Percentiles rank a stretch among this genome's conserved stretches.
Evolutionary conservation across 1,140 invertebrate genomes (phyloP).

Genomic region (Gerris buenoi): DNA sequence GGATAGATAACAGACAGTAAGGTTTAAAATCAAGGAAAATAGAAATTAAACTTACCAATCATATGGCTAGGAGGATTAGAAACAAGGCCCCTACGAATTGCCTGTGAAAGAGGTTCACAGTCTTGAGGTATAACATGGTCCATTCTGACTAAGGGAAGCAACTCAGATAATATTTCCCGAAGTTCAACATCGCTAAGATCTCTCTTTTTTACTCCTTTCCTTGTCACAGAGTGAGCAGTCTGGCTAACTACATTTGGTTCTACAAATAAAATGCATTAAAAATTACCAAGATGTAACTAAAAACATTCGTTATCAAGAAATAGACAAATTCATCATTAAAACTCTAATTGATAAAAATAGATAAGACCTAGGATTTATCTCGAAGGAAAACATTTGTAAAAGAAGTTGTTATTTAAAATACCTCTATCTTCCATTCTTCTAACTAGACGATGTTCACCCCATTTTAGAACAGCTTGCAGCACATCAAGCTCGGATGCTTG

Average conservation of each 20-base stretch:
- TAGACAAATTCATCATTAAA: too few species aligned
- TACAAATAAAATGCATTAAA: slow-evolving; percentile 28
- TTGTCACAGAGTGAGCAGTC: slow-evolving; percentile 74
- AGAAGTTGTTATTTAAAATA: too few species aligned
- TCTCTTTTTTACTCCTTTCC: slow-evolving; percentile 69
- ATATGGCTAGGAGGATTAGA: slow-evolving; percentile 74
- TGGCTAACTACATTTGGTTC: slow-evolving; percentile 84
- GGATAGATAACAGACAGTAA: too few species aligned
- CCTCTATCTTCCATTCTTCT: slow-evolving; percentile 67
- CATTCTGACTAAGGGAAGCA: slow-evolving; percentile 63
- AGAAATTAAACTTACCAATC: slow-evolving; percentile 37
- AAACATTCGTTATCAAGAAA: too few species aligned
- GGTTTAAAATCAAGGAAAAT: too few species aligned
- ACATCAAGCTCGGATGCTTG: slow-evolving; percentile 83
- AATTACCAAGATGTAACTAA: neutral
- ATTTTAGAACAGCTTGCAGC: slow-evolving; percentile 70
- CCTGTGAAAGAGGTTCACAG: slow-evolving; percentile 59
- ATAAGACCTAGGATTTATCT: too few species aligned
- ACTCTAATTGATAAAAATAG: too few species aligned
- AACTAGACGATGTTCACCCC: slow-evolving; percentile 75
- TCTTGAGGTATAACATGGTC: slow-evolving; percentile 79
- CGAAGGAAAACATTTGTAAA: too few species aligned
- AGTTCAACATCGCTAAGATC: slow-evolving; percentile 76
- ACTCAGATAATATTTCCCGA: slow-evolving; percentile 67
- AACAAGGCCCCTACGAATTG: slow-evolving; percentile 69